These are phyloP conservation scores for Venturia canescens DNA, from an alignment of 1,140 invertebrate species.

Conservation along the genomic window DNA sequence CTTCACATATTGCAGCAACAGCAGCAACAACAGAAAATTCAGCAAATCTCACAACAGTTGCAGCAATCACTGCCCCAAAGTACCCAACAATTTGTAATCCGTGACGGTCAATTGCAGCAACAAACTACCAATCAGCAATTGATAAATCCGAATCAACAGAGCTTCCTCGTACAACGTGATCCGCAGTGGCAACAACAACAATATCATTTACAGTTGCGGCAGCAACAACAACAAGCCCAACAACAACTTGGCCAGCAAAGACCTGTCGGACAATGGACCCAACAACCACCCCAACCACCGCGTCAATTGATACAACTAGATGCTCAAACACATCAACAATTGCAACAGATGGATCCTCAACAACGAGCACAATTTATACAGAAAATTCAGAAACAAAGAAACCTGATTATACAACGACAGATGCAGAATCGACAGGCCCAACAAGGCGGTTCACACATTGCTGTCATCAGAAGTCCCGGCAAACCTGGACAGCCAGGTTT, in stretches of 20 bases:
- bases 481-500: slow-evolving; percentile 75
- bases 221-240: slow-evolving; percentile 72
- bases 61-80: slow-evolving; percentile 75
- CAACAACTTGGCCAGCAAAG: slow-evolving; percentile 74
- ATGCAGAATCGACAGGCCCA: slow-evolving; percentile 76
- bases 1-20: slow-evolving; percentile 70
- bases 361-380: slow-evolving; percentile 87
- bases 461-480: slow-evolving; percentile 75
- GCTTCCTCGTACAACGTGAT: slow-evolving; percentile 76
- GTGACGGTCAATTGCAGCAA: slow-evolving; percentile 78
- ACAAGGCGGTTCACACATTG: slow-evolving; percentile 72
- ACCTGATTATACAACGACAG: slow-evolving; percentile 77
- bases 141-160: slow-evolving; percentile 75
- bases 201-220: slow-evolving; percentile 69
- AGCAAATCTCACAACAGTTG: slow-evolving; percentile 75
- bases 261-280: slow-evolving; percentile 72
- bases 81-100: slow-evolving; percentile 78
- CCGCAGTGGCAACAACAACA: slow-evolving; percentile 80
- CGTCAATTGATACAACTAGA: slow-evolving; percentile 86
- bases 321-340: slow-evolving; percentile 88
- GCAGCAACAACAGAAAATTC: slow-evolving; percentile 73
- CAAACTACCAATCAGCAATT: slow-evolving; percentile 75
- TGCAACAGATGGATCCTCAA: slow-evolving; percentile 88
- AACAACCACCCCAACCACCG: slow-evolving; percentile 75
- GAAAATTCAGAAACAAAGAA: slow-evolving; percentile 84